A percentile compares a stretch with the other conserved stretches of the same genome.
Conservation (phyloP, 2,888 invertebrate genomes). For the Cyclophora punctaria region DNA sequence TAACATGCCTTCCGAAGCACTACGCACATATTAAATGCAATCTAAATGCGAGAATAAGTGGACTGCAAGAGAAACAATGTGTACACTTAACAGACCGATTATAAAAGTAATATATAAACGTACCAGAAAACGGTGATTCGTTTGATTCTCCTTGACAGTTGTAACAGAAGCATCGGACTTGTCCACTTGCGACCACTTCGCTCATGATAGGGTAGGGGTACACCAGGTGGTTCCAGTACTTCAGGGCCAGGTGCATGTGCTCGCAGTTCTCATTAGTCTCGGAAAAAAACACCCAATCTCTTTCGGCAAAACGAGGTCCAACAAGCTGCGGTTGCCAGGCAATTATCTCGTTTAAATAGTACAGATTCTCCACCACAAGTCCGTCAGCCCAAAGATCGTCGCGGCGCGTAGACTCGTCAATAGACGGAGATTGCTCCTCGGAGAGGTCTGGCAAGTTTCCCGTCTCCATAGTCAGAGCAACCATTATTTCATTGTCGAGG, state of each 20-base stretch:
- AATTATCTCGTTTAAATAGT: constrained; percentile 48
- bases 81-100: too few relatives aligned
- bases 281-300: constrained; percentile 19
- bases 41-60: too few relatives aligned
- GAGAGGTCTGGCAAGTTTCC: constrained; percentile 57
- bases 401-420: constrained; percentile 55
- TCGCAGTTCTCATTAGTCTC: constrained; percentile 36
- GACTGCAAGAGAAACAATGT: too few relatives aligned
- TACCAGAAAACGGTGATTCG: constrained; percentile 39
- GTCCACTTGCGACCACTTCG: constrained; percentile 53
- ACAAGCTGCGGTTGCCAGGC: constrained; percentile 39
- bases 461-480: constrained; percentile 51
- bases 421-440: constrained; percentile 56
- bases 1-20: too few relatives aligned
- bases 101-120: constrained; percentile 3
- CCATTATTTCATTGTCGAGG: constrained; percentile 55
- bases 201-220: constrained; percentile 51
- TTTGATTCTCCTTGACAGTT: constrained; percentile 32
- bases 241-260: constrained; percentile 52
- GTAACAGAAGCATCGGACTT: constrained; percentile 51
- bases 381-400: constrained; percentile 48
- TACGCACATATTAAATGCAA: too few relatives aligned
- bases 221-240: constrained; percentile 55
- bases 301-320: constrained; percentile 10
- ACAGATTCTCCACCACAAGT: constrained; percentile 44